A percentile compares a stretch with the other conserved stretches of the same genome.
These are phyloP conservation scores for Gobio occitaniae DNA, from an alignment of 2,797 vertebrate genomes.

Conservation along the genomic window DNA sequence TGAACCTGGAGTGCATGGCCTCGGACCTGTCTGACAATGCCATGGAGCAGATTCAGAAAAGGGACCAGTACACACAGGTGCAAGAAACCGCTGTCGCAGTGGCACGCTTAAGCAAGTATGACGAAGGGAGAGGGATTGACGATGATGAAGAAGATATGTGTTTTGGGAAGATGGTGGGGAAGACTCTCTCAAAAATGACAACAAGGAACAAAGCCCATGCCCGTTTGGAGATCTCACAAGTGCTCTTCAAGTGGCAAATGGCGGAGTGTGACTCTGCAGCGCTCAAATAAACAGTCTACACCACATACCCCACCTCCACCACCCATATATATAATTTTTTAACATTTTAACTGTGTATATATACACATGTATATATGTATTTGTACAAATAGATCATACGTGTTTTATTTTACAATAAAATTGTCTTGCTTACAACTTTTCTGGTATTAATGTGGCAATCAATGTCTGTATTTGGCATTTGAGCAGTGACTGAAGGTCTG, in stretches of 20 bases:
- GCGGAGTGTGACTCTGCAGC: background rate
- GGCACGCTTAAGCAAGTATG: background rate
- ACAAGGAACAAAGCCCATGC: background rate
- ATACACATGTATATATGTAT: too few relatives aligned
- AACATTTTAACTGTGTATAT: too few relatives aligned
- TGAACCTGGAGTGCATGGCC: background rate
- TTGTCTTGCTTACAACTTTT: too few relatives aligned
- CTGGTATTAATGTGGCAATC: too few relatives aligned
- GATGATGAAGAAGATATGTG: background rate
- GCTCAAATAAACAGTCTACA: background rate
- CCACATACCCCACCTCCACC: too few relatives aligned
- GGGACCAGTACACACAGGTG: background rate
- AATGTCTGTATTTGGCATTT: too few relatives aligned
- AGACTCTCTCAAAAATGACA: background rate
- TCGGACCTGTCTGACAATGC: background rate
- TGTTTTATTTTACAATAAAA: background rate
- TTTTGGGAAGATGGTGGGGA: background rate
- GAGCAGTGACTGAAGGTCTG: too few relatives aligned
- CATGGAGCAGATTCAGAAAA: background rate
- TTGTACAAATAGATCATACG: background rate
- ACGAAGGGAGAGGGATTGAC: background rate
- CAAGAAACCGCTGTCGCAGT: background rate
- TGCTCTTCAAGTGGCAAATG: background rate
- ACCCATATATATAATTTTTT: too few relatives aligned
- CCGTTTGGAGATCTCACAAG: constrained; percentile 4